Conservation (phyloP, 2,888 invertebrate genomes). For the Trachelus troglodyta region DNA sequence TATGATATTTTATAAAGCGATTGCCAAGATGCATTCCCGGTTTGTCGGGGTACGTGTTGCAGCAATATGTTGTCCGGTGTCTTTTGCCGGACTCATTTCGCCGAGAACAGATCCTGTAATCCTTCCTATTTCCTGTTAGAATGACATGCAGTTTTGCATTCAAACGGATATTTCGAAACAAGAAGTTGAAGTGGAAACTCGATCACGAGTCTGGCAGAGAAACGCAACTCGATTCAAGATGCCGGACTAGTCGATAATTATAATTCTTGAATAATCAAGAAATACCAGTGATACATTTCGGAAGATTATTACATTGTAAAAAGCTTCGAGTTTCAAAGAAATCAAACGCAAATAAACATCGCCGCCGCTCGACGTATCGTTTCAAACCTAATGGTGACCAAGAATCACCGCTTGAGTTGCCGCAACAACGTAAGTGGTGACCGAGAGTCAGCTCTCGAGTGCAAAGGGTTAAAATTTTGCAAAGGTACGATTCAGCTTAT, state of each 20-base stretch:
- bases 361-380: too few relatives aligned
- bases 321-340: too few relatives aligned
- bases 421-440: too few relatives aligned
- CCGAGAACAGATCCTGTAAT: slow-evolving; percentile 28
- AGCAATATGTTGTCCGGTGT: background rate
- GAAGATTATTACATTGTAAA: too few relatives aligned
- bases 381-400: too few relatives aligned
- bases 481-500: background rate
- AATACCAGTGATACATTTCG: too few relatives aligned
- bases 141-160: slow-evolving; percentile 27
- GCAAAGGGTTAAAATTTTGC: background rate
- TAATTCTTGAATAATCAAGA: too few relatives aligned
- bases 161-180: slow-evolving; percentile 14
- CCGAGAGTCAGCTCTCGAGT: too few relatives aligned
- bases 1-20: background rate
- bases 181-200: slow-evolving; percentile 6
- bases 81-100: slow-evolving; percentile 21
- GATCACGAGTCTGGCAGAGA: slow-evolving; percentile 6
- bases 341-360: too few relatives aligned
- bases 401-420: too few relatives aligned
- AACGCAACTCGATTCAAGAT: too few relatives aligned
- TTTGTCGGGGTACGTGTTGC: background rate
- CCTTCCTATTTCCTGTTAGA: slow-evolving; percentile 18
- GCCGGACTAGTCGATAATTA: too few relatives aligned
- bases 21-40: background rate